Conservation (phyloP, 2,113 vertebrate species). For the Motacilla tschutschensis region DNA sequence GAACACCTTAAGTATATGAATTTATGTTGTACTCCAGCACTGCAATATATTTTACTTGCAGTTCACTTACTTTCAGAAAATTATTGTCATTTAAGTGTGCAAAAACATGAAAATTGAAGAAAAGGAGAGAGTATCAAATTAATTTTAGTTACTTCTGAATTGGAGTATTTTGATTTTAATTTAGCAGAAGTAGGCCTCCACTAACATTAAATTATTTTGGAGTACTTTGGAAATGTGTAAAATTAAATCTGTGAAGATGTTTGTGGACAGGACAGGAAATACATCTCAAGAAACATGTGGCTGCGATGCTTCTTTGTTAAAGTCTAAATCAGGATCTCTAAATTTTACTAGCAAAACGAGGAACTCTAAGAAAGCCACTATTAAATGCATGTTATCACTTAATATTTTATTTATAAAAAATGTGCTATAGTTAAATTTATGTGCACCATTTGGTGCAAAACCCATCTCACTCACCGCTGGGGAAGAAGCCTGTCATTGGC, state of each 20-base stretch:
- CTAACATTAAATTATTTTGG: neutral
- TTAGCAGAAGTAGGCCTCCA: neutral
- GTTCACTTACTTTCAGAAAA: neutral
- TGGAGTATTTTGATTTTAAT: neutral
- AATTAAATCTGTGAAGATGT: neutral
- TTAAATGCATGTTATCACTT: neutral
- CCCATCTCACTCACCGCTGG: constrained; percentile 83
- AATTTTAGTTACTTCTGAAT: neutral
- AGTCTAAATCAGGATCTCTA: neutral
- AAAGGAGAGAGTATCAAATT: neutral
- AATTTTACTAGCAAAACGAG: neutral
- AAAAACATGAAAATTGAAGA: neutral
- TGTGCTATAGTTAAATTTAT: neutral
- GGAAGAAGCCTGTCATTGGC: constrained; percentile 92
- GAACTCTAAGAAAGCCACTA: neutral
- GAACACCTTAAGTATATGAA: neutral
- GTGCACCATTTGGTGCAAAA: neutral
- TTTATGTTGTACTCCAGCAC: neutral
- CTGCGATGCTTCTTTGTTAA: neutral
- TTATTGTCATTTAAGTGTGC: neutral
- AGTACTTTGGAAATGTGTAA: neutral
- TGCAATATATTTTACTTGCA: neutral
- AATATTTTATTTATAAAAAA: neutral
- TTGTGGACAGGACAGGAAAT: neutral
- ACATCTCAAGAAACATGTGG: neutral